A percentile compares a stretch with the other conserved stretches of the same genome.
phyloP scores from a whole-genome alignment of 2,797 vertebrate species.

The Apodemus agrarius region DNA sequence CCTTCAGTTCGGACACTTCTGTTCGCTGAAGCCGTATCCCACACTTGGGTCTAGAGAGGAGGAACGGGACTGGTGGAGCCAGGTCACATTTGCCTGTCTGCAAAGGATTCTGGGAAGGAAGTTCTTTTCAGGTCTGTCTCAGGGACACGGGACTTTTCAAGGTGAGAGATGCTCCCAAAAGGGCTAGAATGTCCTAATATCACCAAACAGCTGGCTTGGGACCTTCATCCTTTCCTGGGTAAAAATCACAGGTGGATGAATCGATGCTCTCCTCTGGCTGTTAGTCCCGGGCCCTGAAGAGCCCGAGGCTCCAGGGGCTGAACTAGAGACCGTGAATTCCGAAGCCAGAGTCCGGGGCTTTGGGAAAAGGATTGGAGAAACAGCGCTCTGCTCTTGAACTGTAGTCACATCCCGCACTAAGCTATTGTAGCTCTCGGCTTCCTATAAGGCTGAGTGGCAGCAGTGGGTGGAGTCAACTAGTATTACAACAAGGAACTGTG shows the following conservation, averaged over 20 bases:
- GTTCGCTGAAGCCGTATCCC: neutral
- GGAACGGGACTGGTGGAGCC: neutral
- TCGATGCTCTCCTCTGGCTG: neutral
- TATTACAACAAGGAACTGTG: neutral
- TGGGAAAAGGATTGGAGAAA: too few species aligned
- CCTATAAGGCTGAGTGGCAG: neutral
- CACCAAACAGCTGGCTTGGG: neutral
- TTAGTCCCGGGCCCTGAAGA: too few species aligned
- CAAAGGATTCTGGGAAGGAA: neutral
- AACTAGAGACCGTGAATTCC: neutral
- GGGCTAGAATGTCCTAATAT: neutral
- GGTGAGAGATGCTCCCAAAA: neutral
- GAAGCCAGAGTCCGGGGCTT: neutral
- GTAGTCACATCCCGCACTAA: neutral
- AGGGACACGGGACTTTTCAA: neutral
- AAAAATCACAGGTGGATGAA: neutral
- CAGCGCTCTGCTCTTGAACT: neutral
- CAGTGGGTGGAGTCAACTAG: too few species aligned
- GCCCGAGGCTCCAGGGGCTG: neutral
- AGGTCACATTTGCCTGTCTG: neutral
- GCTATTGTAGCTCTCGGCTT: neutral
- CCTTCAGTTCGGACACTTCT: neutral
- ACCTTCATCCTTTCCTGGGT: neutral
- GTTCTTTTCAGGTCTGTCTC: neutral
- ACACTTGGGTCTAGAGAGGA: neutral